phyloP scores from a whole-genome alignment of 2,113 vertebrate genomes.

The Heterotis niloticus region DNA sequence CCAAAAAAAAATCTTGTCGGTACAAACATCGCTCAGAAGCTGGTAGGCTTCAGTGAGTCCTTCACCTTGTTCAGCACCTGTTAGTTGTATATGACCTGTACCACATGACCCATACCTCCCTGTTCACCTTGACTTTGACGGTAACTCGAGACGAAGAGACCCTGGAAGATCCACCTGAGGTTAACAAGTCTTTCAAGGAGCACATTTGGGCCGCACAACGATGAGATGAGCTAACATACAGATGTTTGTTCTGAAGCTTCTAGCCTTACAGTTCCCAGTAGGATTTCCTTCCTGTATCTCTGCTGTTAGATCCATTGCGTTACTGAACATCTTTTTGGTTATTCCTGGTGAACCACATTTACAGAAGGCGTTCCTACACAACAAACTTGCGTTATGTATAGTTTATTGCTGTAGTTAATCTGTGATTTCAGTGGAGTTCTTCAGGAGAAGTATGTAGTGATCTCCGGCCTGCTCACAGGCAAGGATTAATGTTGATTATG shows the following conservation, averaged over 20 bases:
- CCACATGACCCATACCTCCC: background rate
- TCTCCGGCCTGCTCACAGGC: background rate
- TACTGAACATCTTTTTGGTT: background rate
- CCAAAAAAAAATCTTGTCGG: background rate
- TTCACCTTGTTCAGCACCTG: background rate
- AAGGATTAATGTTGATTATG: constrained; percentile 8
- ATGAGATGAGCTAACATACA: constrained; percentile 34
- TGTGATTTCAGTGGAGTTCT: background rate
- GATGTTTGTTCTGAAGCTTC: constrained; percentile 32
- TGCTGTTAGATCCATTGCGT: background rate
- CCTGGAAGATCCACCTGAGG: constrained; percentile 6
- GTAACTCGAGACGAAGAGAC: background rate
- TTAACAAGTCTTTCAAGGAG: constrained; percentile 38
- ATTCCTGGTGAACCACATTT: too few species aligned
- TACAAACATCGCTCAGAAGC: background rate
- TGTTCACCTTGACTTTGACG: background rate
- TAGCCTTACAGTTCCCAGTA: constrained; percentile 23
- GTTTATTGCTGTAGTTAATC: too few species aligned
- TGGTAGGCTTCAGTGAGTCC: background rate
- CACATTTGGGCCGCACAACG: constrained; percentile 28
- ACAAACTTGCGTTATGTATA: background rate
- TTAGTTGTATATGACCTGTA: background rate
- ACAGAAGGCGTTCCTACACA: constrained; percentile 1
- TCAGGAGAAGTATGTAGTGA: background rate
- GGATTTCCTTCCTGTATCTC: background rate